Conservation (phyloP, 2,113 vertebrate genomes). For the Microcebus griseorufus region DNA sequence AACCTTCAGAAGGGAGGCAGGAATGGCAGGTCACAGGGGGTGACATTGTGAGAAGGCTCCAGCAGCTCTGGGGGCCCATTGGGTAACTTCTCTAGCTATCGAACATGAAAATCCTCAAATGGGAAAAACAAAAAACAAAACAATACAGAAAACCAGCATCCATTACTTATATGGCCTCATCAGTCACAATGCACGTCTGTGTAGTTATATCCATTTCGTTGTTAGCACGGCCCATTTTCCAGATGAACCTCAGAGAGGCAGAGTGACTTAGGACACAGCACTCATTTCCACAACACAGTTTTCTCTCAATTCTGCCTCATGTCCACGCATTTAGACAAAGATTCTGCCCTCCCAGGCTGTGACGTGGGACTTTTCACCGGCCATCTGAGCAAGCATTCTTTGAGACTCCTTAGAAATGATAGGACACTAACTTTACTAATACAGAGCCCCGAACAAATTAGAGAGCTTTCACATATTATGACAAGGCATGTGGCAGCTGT, state of each 20-base stretch:
- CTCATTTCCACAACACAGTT: neutral
- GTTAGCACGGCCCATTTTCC: neutral
- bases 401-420: constrained; percentile 51
- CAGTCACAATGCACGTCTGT: neutral
- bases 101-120: neutral
- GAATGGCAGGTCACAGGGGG: neutral
- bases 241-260: neutral
- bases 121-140: neutral
- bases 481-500: constrained; percentile 58
- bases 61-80: neutral
- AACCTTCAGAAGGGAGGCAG: neutral
- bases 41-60: neutral
- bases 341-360: neutral
- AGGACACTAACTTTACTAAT: constrained; percentile 54
- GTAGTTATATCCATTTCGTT: neutral
- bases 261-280: neutral
- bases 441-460: constrained; percentile 59
- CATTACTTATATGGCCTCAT: neutral
- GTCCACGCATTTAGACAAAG: neutral
- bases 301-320: neutral
- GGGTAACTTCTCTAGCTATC: neutral
- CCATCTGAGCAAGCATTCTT: neutral
- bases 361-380: neutral
- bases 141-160: neutral
- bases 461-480: constrained; percentile 64